These are phyloP conservation scores for Lithosia quadra DNA, from an alignment of 2,888 invertebrate species.

Conservation along the genomic window DNA sequence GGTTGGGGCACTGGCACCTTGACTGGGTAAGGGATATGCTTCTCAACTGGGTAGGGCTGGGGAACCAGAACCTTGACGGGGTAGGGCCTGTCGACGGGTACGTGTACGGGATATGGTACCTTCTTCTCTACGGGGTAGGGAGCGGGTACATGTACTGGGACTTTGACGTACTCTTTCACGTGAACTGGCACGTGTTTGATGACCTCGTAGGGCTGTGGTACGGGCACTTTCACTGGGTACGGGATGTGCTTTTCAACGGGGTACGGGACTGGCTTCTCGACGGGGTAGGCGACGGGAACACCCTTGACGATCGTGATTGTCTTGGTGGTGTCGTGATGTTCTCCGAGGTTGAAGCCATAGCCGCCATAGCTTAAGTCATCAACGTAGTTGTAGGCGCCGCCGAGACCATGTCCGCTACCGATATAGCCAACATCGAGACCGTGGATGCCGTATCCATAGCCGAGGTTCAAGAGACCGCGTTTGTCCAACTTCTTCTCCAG, in stretches of 20 bases:
- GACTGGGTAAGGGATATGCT: constrained; percentile 91
- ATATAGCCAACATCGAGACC: constrained; percentile 92
- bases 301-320: constrained; percentile 90
- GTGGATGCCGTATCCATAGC: constrained; percentile 92
- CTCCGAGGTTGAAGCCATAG: constrained; percentile 69
- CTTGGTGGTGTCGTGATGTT: constrained; percentile 86
- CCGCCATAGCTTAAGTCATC: constrained; percentile 66
- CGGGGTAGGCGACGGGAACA: constrained; percentile 88
- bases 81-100: constrained; percentile 92
- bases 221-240: constrained; percentile 89
- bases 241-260: constrained; percentile 89
- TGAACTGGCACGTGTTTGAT: constrained; percentile 90
- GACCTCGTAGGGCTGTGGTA: constrained; percentile 91
- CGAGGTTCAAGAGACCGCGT: constrained; percentile 92
- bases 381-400: constrained; percentile 82
- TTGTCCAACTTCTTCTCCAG: constrained; percentile 93
- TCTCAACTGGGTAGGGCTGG: constrained; percentile 93
- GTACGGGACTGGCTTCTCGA: constrained; percentile 88
- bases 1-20: constrained; percentile 92
- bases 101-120: constrained; percentile 90
- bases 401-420: constrained; percentile 87
- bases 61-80: constrained; percentile 93
- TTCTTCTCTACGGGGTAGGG: constrained; percentile 93
- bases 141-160: constrained; percentile 91
- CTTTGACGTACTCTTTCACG: constrained; percentile 93